Conservation (phyloP, 2,113 vertebrate species). For the Dasyprocta punctata region DNA sequence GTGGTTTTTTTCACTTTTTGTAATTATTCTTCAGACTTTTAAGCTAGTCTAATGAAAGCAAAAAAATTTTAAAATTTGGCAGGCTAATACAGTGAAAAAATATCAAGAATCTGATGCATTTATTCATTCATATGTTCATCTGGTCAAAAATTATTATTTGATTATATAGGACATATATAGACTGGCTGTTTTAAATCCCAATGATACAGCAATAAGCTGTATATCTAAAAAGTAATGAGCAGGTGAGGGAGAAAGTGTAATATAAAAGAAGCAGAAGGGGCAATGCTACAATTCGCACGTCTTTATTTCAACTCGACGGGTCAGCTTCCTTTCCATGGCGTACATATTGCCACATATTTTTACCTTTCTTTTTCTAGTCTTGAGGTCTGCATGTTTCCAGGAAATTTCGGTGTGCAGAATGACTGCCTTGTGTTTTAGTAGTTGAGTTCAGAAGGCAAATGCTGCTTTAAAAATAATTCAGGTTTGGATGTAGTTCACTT, state of each 20-base stretch:
- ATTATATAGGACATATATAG: neutral
- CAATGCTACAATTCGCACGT: neutral
- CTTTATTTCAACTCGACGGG: neutral
- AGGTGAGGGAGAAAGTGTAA: neutral
- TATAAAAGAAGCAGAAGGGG: neutral
- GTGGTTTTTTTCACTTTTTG: neutral
- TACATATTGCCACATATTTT: neutral
- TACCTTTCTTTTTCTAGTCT: neutral
- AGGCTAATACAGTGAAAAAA: neutral
- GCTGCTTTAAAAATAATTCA: neutral
- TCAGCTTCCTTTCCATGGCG: neutral
- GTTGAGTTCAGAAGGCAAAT: neutral
- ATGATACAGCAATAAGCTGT: neutral
- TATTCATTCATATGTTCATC: neutral
- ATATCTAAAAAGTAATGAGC: neutral
- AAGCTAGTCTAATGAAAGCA: neutral
- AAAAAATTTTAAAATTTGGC: neutral
- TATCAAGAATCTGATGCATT: neutral
- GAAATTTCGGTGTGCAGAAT: neutral
- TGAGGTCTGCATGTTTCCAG: neutral
- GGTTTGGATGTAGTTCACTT: neutral
- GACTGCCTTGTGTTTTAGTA: neutral
- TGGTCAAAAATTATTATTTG: neutral
- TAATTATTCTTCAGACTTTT: neutral
- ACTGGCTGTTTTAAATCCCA: neutral